These are phyloP conservation scores for Hyles lineata DNA, from an alignment of 2,888 invertebrate genomes.

Conservation along the genomic window DNA sequence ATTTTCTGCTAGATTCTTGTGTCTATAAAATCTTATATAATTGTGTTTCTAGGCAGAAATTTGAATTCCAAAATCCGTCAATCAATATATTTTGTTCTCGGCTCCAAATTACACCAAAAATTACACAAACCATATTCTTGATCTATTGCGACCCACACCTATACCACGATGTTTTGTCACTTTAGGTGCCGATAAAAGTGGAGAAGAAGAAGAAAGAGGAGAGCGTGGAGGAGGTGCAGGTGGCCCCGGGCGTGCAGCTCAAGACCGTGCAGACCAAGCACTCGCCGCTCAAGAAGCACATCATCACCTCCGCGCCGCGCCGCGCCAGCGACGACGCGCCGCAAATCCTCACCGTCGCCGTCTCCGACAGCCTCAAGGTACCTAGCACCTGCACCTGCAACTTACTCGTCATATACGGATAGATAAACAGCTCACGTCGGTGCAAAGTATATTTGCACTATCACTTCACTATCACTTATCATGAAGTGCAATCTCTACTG, in stretches of 20 bases:
- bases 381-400: not conserved
- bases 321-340: constrained; percentile 41
- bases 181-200: constrained; percentile 43
- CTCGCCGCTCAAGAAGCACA: constrained; percentile 76
- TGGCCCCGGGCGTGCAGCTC: constrained; percentile 64
- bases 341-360: constrained; percentile 72
- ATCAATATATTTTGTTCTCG: not conserved
- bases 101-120: not conserved
- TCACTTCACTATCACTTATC: too few relatives aligned
- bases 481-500: not conserved
- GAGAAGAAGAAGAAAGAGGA: constrained; percentile 55
- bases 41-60: too few relatives aligned
- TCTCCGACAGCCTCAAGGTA: constrained; percentile 73
- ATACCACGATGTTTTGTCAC: not conserved
- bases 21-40: too few relatives aligned
- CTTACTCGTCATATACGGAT: not conserved
- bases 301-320: constrained; percentile 58
- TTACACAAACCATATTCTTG: too few relatives aligned
- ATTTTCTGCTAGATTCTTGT: too few relatives aligned
- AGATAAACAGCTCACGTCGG: not conserved
- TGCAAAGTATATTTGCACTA: not conserved
- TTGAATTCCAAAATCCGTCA: too few relatives aligned
- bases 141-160: not conserved
- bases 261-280: constrained; percentile 71
- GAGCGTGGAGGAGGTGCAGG: constrained; percentile 59